phyloP scores from a whole-genome alignment of 1,140 invertebrate genomes.

The Piezodorus guildinii region DNA sequence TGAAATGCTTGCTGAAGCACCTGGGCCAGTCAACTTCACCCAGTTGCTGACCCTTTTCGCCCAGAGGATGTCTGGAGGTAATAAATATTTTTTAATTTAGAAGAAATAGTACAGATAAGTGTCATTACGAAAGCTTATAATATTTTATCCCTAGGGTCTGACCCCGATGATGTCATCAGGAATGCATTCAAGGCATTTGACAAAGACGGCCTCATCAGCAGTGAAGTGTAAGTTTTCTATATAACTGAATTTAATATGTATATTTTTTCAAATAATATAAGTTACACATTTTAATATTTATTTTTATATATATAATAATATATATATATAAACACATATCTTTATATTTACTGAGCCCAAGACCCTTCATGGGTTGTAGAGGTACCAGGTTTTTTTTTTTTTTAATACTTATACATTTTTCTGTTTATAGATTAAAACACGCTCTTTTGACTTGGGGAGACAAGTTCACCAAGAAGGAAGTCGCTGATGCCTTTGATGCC shows the following conservation, averaged over 20 bases:
- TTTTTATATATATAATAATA: no score
- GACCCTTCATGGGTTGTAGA: no score
- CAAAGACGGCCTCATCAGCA: constrained; percentile 75
- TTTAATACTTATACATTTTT: no score
- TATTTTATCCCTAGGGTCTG: constrained; percentile 42
- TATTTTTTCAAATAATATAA: no score
- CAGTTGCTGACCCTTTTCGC: constrained; percentile 86
- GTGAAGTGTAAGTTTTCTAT: constrained; percentile 49
- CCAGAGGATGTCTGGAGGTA: constrained; percentile 62
- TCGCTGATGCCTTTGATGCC: constrained; percentile 89
- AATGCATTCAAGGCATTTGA: constrained; percentile 94
- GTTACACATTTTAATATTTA: no score
- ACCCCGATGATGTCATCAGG: constrained; percentile 90
- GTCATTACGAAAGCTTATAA: neutral
- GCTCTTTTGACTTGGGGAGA: constrained; percentile 92
- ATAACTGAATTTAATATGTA: no score
- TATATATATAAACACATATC: no score
- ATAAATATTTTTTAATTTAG: neutral
- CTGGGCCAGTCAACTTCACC: constrained; percentile 91
- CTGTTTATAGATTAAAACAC: constrained; percentile 66
- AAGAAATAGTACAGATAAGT: neutral
- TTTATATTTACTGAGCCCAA: no score
- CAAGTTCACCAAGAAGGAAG: constrained; percentile 85
- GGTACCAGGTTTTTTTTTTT: no score
- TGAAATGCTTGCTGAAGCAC: constrained; percentile 77